Conservation (phyloP, 2,113 vertebrate genomes). For the Elgaria multicarinata region DNA sequence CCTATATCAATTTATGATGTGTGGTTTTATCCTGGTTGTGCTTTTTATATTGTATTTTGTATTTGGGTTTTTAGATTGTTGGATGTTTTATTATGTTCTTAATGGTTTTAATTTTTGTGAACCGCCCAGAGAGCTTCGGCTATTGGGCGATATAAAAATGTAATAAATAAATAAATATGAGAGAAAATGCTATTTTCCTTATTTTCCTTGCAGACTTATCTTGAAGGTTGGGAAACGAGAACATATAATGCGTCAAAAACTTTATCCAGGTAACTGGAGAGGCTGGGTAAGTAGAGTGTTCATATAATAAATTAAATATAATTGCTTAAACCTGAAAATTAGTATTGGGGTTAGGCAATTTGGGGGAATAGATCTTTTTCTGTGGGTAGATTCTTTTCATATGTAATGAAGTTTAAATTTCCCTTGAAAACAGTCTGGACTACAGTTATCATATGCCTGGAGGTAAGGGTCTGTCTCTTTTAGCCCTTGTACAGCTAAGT, state of each 20-base stretch:
- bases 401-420: not conserved
- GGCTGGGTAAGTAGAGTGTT: not conserved
- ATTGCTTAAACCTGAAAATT: not conserved
- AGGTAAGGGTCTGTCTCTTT: not conserved
- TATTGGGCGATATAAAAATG: no score
- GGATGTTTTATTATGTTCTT: no score
- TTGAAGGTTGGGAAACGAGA: not conserved
- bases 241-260: conserved; percentile 5
- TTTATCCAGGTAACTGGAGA: conserved; percentile 6
- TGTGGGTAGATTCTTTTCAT: not conserved
- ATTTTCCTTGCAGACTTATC: not conserved
- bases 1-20: no score
- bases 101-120: no score
- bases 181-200: not conserved
- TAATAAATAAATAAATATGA: no score
- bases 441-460: not conserved
- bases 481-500: not conserved
- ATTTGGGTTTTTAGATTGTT: no score
- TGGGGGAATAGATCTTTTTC: not conserved
- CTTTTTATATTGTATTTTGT: no score
- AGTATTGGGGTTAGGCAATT: not conserved
- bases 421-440: not conserved
- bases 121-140: no score
- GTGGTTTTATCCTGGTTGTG: no score
- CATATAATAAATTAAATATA: not conserved